Base-by-base conservation (phyloP, 2,888 invertebrate species). In the Liodrosophila aerea region DNA sequence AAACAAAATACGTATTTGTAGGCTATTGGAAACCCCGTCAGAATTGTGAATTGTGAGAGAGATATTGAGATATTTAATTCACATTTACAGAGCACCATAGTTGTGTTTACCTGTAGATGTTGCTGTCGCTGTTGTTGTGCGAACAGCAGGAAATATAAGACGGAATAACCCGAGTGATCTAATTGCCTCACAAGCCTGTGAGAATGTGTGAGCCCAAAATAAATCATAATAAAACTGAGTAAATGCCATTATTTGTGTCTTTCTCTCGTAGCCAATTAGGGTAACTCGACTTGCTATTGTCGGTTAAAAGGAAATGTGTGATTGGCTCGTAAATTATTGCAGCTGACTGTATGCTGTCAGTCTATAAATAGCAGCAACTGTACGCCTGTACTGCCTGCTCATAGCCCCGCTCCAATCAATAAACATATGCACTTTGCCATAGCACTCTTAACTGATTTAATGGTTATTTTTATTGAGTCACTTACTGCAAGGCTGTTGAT, bases 101-200 rank as follows among this genome's bases (percentile, higher is more conserved):
- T 5, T n/a, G n/a, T n/a, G n/a, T n/a, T n/a, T n/a, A n/a, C 22
- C 22, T 5, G 41, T 40, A 41, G 41, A 61, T n/a, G n/a, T 68
- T 73, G 58, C 51, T n/a, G n/a, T n/a, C n/a, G n/a, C n/a, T n/a
- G n/a, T n/a, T n/a, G 44, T 52, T 51, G 40, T 60, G 36, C 50
- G 59, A 58, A 53, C 60, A 65, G 73, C 76, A 71, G 77, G 73
- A 83, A 78, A 66, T 64, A 73, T 63, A 36, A 53, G 34, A 54
- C 73, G 87, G 87, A 86, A 86, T 84, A 83, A 85, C 87, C 87
- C 85, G 64, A 82, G 75, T 87, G 88, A 87, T 88, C 88, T 87
- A 87, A 87, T 88, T 88, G 74, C 64, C n/a, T n/a, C 64, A 47
- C 54, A 66, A 49, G 18, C 57, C 59, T 63, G 64, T 47, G 60